Conservation (phyloP, 2,113 vertebrate genomes). For the Gallinago paraguaiae region DNA sequence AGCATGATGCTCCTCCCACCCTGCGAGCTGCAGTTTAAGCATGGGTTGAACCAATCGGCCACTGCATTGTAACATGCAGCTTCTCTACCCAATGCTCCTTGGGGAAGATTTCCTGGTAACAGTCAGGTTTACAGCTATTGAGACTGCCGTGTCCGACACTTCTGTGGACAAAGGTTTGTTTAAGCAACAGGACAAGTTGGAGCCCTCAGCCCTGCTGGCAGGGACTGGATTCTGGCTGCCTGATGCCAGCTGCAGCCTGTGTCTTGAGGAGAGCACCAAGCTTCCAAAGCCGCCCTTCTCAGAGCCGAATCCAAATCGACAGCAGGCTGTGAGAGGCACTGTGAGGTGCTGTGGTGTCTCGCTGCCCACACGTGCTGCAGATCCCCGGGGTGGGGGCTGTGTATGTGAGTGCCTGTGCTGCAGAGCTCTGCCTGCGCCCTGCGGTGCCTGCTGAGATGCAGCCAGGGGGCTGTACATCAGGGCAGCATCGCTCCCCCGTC, state of each 20-base stretch:
- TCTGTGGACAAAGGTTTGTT: not conserved
- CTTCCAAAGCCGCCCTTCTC: not conserved
- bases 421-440: fast-evolving
- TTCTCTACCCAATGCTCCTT: not conserved
- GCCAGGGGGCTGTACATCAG: not conserved
- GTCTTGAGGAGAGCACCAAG: not conserved
- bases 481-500: fast-evolving
- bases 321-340: not conserved
- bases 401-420: fast-evolving
- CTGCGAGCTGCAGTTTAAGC: not conserved
- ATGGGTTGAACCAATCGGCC: not conserved
- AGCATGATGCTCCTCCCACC: not conserved
- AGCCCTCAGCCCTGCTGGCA: not conserved
- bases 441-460: fast-evolving
- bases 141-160: fast-evolving
- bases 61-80: not conserved
- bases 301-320: fast-evolving
- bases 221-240: not conserved
- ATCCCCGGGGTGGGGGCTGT: fast-evolving
- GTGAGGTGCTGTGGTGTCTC: fast-evolving
- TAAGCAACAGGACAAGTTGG: not conserved
- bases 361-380: fast-evolving
- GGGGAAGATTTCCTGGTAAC: not conserved
- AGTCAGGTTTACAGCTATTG: not conserved
- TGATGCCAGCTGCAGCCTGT: not conserved